Evolutionary conservation across 1,140 invertebrate species (phyloP).

Genomic region (Hesperophylax magnus): DNA sequence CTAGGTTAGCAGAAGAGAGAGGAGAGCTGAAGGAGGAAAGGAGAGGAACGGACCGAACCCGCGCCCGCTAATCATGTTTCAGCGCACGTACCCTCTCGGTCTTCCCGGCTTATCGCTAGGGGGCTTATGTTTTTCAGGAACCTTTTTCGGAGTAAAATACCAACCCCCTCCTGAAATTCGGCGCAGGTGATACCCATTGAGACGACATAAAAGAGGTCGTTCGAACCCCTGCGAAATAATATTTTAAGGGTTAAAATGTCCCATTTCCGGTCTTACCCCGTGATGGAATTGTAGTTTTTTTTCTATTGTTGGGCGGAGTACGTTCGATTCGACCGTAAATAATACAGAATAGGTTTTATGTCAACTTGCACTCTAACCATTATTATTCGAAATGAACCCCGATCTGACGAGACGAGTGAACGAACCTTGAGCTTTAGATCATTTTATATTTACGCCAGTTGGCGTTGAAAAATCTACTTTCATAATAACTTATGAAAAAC

Average conservation of each 20-base stretch:
- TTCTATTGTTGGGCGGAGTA: slow-evolving; percentile 38
- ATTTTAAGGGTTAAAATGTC: slow-evolving; percentile 53
- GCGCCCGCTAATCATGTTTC: slow-evolving; percentile 45
- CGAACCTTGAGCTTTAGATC: too few species aligned
- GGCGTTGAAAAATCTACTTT: too few species aligned
- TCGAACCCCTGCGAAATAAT: slow-evolving; percentile 54
- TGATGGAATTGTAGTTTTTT: slow-evolving; percentile 34
- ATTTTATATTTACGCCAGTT: too few species aligned
- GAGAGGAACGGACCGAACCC: not conserved
- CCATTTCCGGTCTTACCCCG: slow-evolving; percentile 26
- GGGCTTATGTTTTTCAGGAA: slow-evolving; percentile 54
- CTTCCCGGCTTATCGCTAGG: slow-evolving; percentile 47
- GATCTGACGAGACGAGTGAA: not conserved
- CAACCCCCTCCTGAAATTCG: slow-evolving; percentile 41
- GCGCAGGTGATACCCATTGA: slow-evolving; percentile 57
- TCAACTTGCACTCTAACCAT: slow-evolving; percentile 14
- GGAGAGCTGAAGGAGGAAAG: not conserved
- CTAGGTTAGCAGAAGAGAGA: not conserved
- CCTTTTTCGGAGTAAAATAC: slow-evolving; percentile 51
- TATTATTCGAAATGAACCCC: slow-evolving; percentile 1
- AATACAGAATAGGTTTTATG: slow-evolving; percentile 19
- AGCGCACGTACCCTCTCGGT: slow-evolving; percentile 49
- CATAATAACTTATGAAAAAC: too few species aligned
- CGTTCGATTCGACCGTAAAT: slow-evolving; percentile 37
- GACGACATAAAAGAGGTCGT: slow-evolving; percentile 56